These are phyloP conservation scores for Polymixis flavicincta DNA, from an alignment of 2,888 invertebrate species.

Conservation along the genomic window DNA sequence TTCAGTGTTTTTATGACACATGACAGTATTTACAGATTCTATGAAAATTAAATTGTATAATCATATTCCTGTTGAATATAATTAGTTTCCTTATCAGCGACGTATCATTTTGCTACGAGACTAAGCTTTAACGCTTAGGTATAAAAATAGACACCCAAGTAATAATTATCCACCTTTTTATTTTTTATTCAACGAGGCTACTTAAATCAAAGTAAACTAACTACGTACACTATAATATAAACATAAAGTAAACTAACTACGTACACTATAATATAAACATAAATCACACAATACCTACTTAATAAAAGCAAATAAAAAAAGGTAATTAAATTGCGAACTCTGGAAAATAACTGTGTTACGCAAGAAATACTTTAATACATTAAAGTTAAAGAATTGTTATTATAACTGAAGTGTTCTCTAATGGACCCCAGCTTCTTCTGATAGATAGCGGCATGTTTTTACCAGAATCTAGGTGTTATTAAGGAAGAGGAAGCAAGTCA, in stretches of 20 bases:
- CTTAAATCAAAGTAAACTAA: constrained; percentile 17
- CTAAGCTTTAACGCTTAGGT: not conserved
- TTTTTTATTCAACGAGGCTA: not conserved
- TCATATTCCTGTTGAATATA: not conserved
- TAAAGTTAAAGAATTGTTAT: constrained; percentile 37
- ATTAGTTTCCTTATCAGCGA: not conserved
- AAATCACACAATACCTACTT: constrained; percentile 27
- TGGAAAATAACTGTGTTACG: constrained; percentile 26
- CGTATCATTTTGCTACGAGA: not conserved
- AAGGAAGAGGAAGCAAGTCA: constrained; percentile 70
- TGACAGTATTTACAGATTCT: not conserved
- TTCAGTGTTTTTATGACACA: not conserved
- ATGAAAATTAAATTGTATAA: not conserved
- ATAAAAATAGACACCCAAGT: not conserved
- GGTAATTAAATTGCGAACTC: constrained; percentile 14
- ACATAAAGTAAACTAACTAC: constrained; percentile 22
- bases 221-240: not conserved
- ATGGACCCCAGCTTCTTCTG: constrained; percentile 64
- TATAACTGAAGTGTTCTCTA: constrained; percentile 49
- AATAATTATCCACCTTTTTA: not conserved
- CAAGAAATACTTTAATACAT: constrained; percentile 41
- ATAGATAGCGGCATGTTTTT: constrained; percentile 60
- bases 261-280: constrained; percentile 4
- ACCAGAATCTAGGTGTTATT: constrained; percentile 57
- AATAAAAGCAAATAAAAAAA: constrained; percentile 22